Evolutionary conservation across 2,797 vertebrate genomes (phyloP).

Genomic region (Emys orbicularis): DNA sequence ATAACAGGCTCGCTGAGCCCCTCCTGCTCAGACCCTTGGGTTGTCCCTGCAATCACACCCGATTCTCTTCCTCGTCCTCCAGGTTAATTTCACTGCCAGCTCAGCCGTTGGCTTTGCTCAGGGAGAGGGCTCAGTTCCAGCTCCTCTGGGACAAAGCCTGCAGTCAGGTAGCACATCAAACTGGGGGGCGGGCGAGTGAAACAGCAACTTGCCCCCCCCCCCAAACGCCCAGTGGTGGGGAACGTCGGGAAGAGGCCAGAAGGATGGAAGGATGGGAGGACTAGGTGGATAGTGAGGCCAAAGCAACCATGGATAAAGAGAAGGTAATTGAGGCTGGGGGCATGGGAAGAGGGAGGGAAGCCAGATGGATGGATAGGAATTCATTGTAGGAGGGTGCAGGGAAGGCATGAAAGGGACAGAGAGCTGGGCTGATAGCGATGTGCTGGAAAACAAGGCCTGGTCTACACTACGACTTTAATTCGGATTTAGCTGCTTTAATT

Average conservation of each 20-base stretch:
- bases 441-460: rapidly evolving
- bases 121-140: neutral
- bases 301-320: conserved; percentile 36
- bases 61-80: neutral
- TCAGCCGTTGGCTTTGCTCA: neutral
- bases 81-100: neutral
- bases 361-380: neutral
- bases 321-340: neutral
- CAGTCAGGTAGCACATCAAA: neutral
- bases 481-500: too few relatives aligned
- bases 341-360: neutral
- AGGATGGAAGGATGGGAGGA: conserved; percentile 50
- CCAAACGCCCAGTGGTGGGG: neutral
- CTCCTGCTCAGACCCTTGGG: neutral
- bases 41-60: neutral
- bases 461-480: too few relatives aligned
- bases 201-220: neutral
- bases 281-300: conserved; percentile 13
- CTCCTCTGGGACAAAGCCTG: too few relatives aligned
- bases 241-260: conserved; percentile 33
- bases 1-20: neutral
- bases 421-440: rapidly evolving
- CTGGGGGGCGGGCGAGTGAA: rapidly evolving
- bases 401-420: neutral
- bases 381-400: rapidly evolving